Evolutionary conservation across 1,140 invertebrate species (phyloP).

Genomic region (Pseudomyrmex concolor): DNA sequence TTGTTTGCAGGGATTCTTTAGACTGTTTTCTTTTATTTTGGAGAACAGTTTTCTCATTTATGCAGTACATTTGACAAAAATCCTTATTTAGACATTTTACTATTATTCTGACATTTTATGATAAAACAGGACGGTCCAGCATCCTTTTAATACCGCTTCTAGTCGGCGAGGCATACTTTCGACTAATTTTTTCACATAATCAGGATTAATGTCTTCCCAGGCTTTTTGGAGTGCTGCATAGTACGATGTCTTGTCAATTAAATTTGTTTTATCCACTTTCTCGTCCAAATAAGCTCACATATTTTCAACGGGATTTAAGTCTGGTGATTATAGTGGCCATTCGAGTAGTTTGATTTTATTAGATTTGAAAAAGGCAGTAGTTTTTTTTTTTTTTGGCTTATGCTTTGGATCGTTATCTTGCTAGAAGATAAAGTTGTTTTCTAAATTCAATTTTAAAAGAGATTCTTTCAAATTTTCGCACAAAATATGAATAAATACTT

Average conservation of each 20-base stretch:
- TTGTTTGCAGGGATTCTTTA: no score
- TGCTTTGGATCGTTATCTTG: conserved; percentile 15
- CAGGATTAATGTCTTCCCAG: conserved; percentile 34
- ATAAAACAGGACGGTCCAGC: no score
- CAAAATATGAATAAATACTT: conserved; percentile 1
- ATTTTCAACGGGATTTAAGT: conserved; percentile 42
- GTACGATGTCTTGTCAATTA: conserved; percentile 19
- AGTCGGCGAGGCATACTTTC: background rate
- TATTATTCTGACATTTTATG: no score
- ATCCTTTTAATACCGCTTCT: conserved; percentile 35
- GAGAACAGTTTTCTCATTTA: no score
- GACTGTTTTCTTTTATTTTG: no score
- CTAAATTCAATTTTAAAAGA: background rate
- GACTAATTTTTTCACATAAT: conserved; percentile 49
- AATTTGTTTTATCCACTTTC: conserved; percentile 21
- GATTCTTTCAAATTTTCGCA: conserved; percentile 4
- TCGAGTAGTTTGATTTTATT: conserved; percentile 16
- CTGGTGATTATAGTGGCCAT: conserved; percentile 4
- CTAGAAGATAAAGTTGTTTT: conserved; percentile 27
- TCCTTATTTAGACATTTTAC: no score
- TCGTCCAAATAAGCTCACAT: conserved; percentile 28
- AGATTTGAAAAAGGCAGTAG: conserved; percentile 10
- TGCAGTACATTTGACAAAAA: no score
- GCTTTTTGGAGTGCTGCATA: conserved; percentile 22
- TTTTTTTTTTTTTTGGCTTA: background rate